Evolutionary conservation across 1,140 invertebrate genomes (phyloP), one percentile per base, ranked within the genome.

Genomic region (Lethrus apterus): DNA sequence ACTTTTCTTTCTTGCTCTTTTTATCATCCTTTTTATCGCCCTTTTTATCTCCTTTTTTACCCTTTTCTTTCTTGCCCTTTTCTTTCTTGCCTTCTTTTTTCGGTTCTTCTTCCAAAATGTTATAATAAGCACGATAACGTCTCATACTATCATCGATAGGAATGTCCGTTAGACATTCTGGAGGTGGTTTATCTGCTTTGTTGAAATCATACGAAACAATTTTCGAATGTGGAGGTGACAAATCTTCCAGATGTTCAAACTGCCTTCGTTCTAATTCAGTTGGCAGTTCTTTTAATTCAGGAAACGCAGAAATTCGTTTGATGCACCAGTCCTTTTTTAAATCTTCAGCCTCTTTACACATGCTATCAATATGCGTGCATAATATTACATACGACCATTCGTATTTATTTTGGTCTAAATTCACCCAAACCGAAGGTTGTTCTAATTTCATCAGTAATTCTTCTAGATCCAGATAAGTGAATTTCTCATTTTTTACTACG

Each of bases 151-250:
- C 14, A 3, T 42, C 14, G 0, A 26, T 3, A 0, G 40, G 23
- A 14, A 42, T 42, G 15, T 42, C 24, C 18, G 24, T 42, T 23
- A 42, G 24, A 10, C 21, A 42, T 29, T 42, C 40, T 4, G 40
- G 14, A 11, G 14, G 0, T 2, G 40, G 40, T 15, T 42, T n/a
- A 4, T 14, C 21, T 3, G 11, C 24, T 7, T 13, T 5, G 14
- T 18, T 19, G 29, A 42, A 42, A 29, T 42, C 40, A 1, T 30
- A 14, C 2, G 10, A 7, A 17, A 42, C 17, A 9, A 15, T 24
- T 13, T 21, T 21, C 2, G 21, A 4, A 26, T 42, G 11, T 7
- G 19, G 19, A 3, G n/a, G 4, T 26, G 18, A 10, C 3, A 26
- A 21, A 2, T 29, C 4, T n/a, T 26, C 21, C 15, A 29, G 9